Evolutionary conservation across 2,888 invertebrate genomes (phyloP).

Genomic region (Andrena chrysosceles): DNA sequence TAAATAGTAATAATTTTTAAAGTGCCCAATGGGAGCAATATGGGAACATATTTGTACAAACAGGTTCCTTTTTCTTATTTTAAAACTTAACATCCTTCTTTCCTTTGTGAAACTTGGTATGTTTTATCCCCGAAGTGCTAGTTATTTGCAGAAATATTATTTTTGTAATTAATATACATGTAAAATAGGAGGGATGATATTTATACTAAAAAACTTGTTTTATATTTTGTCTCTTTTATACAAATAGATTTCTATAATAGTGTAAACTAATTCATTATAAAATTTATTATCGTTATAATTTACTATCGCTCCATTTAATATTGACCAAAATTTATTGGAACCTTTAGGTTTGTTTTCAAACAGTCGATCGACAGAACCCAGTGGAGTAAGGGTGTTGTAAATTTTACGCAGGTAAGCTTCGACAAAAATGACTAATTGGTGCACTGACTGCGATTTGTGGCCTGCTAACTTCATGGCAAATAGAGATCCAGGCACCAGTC

Average conservation of each 20-base stretch:
- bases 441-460: conserved; percentile 55
- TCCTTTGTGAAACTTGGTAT: too few species aligned
- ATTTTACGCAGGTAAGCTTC: conserved; percentile 56
- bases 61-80: too few species aligned
- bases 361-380: neutral
- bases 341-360: neutral
- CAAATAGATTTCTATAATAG: neutral
- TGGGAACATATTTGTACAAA: too few species aligned
- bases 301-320: neutral
- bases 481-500: conserved; percentile 52
- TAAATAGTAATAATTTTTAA: too few species aligned
- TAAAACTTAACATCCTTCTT: too few species aligned
- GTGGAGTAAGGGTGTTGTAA: conserved; percentile 11
- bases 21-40: too few species aligned
- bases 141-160: too few species aligned
- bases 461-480: conserved; percentile 58
- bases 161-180: too few species aligned
- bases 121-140: too few species aligned
- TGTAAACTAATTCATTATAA: neutral
- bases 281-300: neutral
- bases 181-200: too few species aligned
- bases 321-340: neutral
- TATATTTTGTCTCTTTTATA: too few species aligned
- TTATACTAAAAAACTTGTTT: too few species aligned
- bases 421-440: conserved; percentile 54